Conservation (phyloP, 1,140 invertebrate genomes). For the Manduca sexta region DNA sequence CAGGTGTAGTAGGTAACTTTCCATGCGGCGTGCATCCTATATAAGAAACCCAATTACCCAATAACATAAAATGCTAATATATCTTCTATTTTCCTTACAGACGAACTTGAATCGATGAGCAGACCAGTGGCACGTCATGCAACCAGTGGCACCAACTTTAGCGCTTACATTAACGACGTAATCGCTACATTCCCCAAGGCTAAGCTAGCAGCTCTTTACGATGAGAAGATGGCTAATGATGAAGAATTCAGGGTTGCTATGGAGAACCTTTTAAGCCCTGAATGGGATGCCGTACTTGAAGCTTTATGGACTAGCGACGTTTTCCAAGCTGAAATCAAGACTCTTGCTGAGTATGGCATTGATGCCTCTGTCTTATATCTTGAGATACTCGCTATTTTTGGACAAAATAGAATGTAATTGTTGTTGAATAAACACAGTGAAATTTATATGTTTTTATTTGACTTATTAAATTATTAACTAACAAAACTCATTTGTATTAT, state of each 20-base stretch:
- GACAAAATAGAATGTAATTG: constrained; percentile 28
- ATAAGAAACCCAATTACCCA: no score
- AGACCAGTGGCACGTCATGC: no score
- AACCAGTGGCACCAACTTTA: constrained; percentile 38
- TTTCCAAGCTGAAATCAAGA: constrained; percentile 42
- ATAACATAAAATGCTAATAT: no score
- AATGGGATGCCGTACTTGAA: constrained; percentile 34
- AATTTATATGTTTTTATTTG: no score
- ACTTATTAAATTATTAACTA: no score
- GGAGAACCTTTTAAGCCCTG: constrained; percentile 43
- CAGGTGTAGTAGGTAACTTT: no score
- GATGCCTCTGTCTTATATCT: constrained; percentile 29
- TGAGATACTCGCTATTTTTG: constrained; percentile 45
- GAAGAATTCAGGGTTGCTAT: constrained; percentile 47
- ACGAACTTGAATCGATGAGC: no score
- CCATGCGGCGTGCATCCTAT: no score
- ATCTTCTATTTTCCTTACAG: no score
- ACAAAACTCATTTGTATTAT: no score
- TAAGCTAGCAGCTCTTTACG: constrained; percentile 41
- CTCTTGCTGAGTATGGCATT: constrained; percentile 42
- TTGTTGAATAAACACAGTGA: neutral
- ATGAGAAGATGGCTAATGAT: constrained; percentile 47
- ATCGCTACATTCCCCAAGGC: constrained; percentile 45
- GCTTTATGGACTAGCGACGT: constrained; percentile 42
- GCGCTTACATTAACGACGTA: constrained; percentile 36